Percentiles rank a stretch among this genome's conserved stretches.
Evolutionary conservation across 2,797 vertebrate species (phyloP).

Genomic region (Pseudomugil tenellus): DNA sequence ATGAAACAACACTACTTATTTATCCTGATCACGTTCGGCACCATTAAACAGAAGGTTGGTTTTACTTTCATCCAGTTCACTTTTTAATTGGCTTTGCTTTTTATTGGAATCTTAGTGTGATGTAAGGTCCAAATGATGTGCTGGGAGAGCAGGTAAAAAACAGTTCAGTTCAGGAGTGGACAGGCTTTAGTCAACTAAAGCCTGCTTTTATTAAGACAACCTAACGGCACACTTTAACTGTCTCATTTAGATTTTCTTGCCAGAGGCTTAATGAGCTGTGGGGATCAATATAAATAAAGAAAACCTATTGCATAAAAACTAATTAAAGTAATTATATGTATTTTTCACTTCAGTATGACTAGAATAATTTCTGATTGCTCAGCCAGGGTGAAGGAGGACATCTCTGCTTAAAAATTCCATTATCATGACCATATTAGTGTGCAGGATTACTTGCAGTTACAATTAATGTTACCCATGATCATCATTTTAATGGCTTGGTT

Average conservation of each 20-base stretch:
- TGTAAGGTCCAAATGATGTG: background rate
- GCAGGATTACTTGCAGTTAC: too few species aligned
- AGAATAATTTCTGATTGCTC: conserved; percentile 19
- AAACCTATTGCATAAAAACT: background rate
- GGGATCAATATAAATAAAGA: background rate
- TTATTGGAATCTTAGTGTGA: conserved; percentile 8
- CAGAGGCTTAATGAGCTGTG: background rate
- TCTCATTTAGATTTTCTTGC: background rate
- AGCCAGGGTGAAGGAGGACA: background rate
- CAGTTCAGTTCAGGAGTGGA: conserved; percentile 15
- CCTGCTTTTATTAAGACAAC: background rate
- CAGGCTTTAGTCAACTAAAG: conserved; percentile 23
- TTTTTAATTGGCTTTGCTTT: too few species aligned
- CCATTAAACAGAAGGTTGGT: too few species aligned
- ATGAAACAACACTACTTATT: too few species aligned
- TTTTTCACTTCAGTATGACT: conserved; percentile 8
- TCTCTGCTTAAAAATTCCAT: conserved; percentile 32
- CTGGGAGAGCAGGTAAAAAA: conserved; percentile 18
- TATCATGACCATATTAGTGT: too few species aligned
- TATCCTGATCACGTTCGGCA: too few species aligned
- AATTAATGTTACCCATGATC: conserved; percentile 5
- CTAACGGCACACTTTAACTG: background rate
- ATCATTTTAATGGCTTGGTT: conserved; percentile 21
- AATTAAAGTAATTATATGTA: background rate
- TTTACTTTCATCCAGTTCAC: too few species aligned